Base-by-base conservation (phyloP, 2,888 invertebrate species). In the Chymomyza fuscimana region DNA sequence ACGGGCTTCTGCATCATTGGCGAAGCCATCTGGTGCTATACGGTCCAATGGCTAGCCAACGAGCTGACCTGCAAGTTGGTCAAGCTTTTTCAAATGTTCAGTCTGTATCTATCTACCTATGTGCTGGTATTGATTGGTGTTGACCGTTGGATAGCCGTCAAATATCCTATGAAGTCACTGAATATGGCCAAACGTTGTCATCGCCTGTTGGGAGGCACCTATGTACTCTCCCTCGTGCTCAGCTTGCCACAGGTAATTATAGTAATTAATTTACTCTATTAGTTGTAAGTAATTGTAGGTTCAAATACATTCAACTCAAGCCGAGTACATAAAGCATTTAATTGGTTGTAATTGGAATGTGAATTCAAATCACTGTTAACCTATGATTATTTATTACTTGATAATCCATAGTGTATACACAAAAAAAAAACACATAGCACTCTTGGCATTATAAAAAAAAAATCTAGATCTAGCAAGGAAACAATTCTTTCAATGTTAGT, bases 81-180 rank as follows among this genome's bases (percentile, higher is more conserved):
- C 86, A 97, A 97, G 91, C 96, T 95, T 80, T 92, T 95, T 62
- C 96, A 97, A 92, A 95, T 96, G 94, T 96, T 96, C 87, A 95
- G 96, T 64, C 92, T 97, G 65, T 96, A 97, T 89, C 92, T 96
- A 75, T 96, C 96, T 72, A 97, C 97, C 0, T 97, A 96, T 90
- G 94, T 97, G 54, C 92, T 96, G 29, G 96, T 97, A 46, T 93
- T 96, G 60, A 96, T 97, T 82, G 96, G 96, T 12, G 93, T 96
- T 59, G 97, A 97, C 88, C 93, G 97, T 67, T 96, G 96, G 93
- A 93, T 96, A 62, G 96, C 95, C 0, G 96, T 97, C 12, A 94
- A 95, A 80, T 96, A 96, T 90, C 97, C 97, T 0, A 95, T 96
- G 94, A 95, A 94, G 84, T 93, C 93, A 2, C 92, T 94, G 88